A percentile compares a stretch with the other conserved stretches of the same genome.
These are phyloP conservation scores for Chelmon rostratus DNA, from an alignment of 2,797 vertebrate genomes.

Conservation along the genomic window DNA sequence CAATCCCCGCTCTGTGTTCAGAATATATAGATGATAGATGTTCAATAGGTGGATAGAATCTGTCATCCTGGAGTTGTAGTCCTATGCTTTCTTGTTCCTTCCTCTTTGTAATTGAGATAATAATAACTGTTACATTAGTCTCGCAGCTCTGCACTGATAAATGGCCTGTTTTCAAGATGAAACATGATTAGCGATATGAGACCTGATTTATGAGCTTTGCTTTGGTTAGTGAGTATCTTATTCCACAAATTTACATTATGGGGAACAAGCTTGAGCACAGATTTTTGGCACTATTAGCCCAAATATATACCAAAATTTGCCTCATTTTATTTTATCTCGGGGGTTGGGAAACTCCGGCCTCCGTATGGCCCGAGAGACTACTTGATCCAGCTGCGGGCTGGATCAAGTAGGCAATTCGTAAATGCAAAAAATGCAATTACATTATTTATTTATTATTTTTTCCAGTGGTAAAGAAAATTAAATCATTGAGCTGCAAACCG, in stretches of 20 bases:
- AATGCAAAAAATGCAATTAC: too few relatives aligned
- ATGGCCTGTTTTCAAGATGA: conserved; percentile 36
- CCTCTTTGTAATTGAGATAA: conserved; percentile 36
- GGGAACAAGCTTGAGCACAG: conserved; percentile 1
- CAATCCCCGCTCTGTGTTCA: conserved; percentile 10
- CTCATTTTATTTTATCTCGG: too few relatives aligned
- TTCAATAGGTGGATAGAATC: conserved; percentile 30
- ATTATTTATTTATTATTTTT: too few relatives aligned
- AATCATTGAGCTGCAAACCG: too few relatives aligned
- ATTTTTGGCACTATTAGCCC: not conserved
- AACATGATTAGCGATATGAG: conserved; percentile 33
- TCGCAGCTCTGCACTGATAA: conserved; percentile 30
- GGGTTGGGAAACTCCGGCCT: too few relatives aligned
- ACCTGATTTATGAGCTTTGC: conserved; percentile 44
- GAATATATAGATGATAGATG: conserved; percentile 36
- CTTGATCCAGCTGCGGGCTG: too few relatives aligned
- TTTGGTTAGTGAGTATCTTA: conserved; percentile 12
- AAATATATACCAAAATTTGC: not conserved
- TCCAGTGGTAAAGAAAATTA: too few relatives aligned
- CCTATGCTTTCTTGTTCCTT: conserved; percentile 15
- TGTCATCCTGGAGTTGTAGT: conserved; percentile 11
- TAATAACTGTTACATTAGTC: conserved; percentile 32
- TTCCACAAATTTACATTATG: conserved; percentile 36
- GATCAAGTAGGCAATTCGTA: too few relatives aligned
- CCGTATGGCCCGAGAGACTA: too few relatives aligned